These are phyloP conservation scores for Sakesphorus luctuosus DNA, from an alignment of 2,113 vertebrate species.

Conservation along the genomic window DNA sequence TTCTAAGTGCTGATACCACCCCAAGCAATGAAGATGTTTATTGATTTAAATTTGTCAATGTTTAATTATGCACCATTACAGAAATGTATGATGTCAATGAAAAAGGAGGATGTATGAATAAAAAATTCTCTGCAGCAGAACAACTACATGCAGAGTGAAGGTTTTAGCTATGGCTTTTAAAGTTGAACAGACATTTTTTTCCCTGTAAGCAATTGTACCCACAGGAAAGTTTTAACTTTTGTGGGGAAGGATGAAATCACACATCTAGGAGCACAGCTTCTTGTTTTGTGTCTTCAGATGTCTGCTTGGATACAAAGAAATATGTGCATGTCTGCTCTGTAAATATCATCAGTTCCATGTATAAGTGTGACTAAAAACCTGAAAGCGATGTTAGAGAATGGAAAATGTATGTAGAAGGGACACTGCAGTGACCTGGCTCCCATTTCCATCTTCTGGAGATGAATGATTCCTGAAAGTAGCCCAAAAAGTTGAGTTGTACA, in stretches of 20 bases:
- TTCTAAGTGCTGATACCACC: neutral
- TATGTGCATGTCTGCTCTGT: neutral
- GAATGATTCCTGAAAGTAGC: neutral
- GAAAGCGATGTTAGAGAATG: neutral
- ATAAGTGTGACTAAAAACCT: neutral
- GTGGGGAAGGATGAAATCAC: neutral
- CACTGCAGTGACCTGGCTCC: neutral
- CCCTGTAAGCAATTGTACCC: neutral
- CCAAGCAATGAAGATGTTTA: conserved; percentile 23
- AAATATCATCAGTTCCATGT: neutral
- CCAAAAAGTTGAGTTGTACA: conserved; percentile 11
- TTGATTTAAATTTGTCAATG: conserved; percentile 61
- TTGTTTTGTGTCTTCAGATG: neutral
- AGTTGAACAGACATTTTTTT: neutral
- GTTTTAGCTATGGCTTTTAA: conserved; percentile 55
- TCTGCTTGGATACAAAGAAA: neutral
- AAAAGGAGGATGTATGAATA: conserved; percentile 43
- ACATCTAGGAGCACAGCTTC: neutral
- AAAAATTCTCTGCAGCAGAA: conserved; percentile 44
- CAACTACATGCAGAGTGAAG: conserved; percentile 53
- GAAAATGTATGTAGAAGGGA: neutral
- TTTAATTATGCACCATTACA: conserved; percentile 62
- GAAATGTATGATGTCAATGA: conserved; percentile 54
- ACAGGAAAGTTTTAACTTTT: neutral
- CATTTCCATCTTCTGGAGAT: conserved; percentile 18